Base-by-base conservation (phyloP, 2,797 vertebrate genomes). In the Gallinago nigripennis region DNA sequence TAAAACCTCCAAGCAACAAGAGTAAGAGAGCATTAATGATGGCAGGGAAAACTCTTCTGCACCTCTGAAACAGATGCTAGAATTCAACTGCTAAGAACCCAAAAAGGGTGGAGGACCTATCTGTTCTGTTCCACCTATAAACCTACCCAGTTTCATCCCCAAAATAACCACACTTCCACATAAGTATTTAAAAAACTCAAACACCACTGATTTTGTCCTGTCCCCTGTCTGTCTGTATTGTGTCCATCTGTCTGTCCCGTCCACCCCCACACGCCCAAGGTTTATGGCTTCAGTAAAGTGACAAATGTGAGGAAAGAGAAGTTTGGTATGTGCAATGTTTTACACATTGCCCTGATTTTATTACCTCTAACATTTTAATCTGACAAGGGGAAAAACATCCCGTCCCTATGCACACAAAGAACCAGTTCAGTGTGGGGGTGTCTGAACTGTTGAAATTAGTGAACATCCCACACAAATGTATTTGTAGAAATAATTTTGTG, bases 261-360 rank as follows among this genome's bases (percentile, higher is more conserved):
- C 13, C 13, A 13, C 39, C 39, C 39, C 39, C 39, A 39, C 39
- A 35, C 60, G 5, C 12, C 30, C 37, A 83, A 84, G 33, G 51
- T 94, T 94, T 94, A 94, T 43, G 41, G 53, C 68, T 94, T 86
- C 77, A 81, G n/a, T 71, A 70, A 94, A 89, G 71, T 61, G 91
- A 90, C 82, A 94, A 87, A 95, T 60, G 65, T 1, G 4, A 88
- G 92, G 88, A 94, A 96, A 76, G 60, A 87, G 88, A 69, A 69
- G 43, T 76, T 87, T 96, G 88, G 65, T 92, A 75, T 87, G 88
- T 93, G 80, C 73, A 53, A 37, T 75, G 63, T 69, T 95, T 96
- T 93, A 80, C 85, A 82, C 63, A 57, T 85, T 88, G 61, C 31
- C 81, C 85, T 95, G 94, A 76, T 93, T 93, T 95, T 96, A 95